phyloP scores from a whole-genome alignment of 2,797 vertebrate genomes.

The Acestrorhynchus altus region DNA sequence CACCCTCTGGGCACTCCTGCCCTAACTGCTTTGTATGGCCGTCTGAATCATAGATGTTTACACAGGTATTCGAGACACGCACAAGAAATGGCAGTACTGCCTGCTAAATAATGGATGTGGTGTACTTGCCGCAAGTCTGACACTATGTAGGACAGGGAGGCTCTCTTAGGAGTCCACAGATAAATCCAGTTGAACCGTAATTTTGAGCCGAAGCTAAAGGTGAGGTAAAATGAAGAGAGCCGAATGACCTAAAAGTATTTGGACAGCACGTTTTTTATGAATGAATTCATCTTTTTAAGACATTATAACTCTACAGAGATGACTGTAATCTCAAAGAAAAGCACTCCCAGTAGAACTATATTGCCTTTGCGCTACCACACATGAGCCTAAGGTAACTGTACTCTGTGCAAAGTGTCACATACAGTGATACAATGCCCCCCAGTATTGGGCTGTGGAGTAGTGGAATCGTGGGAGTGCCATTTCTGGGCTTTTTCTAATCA shows the following conservation, averaged over 20 bases:
- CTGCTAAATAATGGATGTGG: slow-evolving; percentile 48
- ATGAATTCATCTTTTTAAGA: background rate
- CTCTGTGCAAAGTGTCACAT: too few relatives aligned
- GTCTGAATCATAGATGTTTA: slow-evolving; percentile 38
- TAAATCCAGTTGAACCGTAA: slow-evolving; percentile 6
- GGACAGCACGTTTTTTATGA: background rate
- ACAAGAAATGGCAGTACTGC: slow-evolving; percentile 20
- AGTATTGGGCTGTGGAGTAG: too few relatives aligned
- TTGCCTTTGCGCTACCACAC: background rate
- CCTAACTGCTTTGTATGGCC: slow-evolving; percentile 20
- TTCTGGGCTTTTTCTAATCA: too few relatives aligned
- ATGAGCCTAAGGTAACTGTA: background rate
- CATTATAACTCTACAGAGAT: background rate
- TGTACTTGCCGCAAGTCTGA: slow-evolving; percentile 28
- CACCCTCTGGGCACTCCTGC: background rate
- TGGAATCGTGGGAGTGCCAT: too few relatives aligned
- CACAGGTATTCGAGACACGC: slow-evolving; percentile 21
- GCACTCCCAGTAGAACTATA: background rate
- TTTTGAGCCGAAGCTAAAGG: slow-evolving; percentile 14
- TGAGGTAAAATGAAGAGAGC: background rate
- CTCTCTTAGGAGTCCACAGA: slow-evolving; percentile 16
- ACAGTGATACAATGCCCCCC: background rate
- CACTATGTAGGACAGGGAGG: slow-evolving; percentile 14
- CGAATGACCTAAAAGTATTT: background rate
- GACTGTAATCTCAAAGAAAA: too few relatives aligned